Conservation (phyloP, 2,113 vertebrate species). For the Zootoca vivipara region DNA sequence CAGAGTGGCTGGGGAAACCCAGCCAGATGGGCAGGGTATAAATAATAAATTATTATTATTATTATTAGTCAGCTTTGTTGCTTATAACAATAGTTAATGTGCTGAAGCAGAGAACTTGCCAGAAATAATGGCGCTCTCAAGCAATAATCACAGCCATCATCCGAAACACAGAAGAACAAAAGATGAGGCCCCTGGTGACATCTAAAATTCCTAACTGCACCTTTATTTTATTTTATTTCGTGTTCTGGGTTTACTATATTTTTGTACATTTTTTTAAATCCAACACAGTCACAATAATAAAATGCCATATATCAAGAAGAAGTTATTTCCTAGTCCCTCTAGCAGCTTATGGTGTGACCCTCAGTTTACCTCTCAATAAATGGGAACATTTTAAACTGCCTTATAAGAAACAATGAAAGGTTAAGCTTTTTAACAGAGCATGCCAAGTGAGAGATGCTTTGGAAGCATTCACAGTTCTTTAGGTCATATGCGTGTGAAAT, state of each 20-base stretch:
- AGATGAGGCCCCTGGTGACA: background rate
- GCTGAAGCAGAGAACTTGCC: background rate
- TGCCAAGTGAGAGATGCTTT: background rate
- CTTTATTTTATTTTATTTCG: background rate
- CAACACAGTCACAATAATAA: background rate
- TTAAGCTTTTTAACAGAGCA: slow-evolving; percentile 20
- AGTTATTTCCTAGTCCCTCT: background rate
- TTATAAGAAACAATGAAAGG: slow-evolving; percentile 42
- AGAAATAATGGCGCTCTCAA: background rate
- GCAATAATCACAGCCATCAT: background rate
- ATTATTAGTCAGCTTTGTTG: background rate
- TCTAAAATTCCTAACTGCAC: background rate
- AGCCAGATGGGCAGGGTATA: too few relatives aligned
- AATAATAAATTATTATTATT: too few relatives aligned
- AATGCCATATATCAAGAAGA: background rate
- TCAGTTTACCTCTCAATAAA: slow-evolving; percentile 36
- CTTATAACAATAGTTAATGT: background rate
- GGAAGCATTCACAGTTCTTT: background rate
- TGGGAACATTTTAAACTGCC: background rate
- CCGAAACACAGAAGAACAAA: background rate
- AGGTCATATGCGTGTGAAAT: background rate
- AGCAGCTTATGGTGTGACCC: slow-evolving; percentile 6
- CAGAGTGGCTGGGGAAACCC: too few relatives aligned
- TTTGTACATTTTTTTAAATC: background rate
- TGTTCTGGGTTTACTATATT: background rate